Base-by-base conservation (phyloP, 1,140 invertebrate genomes). In the Diprion similis region DNA sequence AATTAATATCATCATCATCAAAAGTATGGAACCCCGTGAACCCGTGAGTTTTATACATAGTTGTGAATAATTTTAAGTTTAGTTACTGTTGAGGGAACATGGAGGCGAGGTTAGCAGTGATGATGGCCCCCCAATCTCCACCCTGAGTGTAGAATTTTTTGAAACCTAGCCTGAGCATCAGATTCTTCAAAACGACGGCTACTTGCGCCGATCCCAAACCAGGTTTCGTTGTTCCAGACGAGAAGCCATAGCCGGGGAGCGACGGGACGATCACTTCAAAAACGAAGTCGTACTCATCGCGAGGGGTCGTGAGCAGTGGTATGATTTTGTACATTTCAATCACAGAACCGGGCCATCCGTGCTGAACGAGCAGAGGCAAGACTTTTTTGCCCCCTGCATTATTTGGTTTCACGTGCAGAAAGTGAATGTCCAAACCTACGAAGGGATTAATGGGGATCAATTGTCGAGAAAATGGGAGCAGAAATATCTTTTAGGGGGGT, bases 271-370 rank as follows among this genome's bases (percentile, higher is more conserved):
- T 90, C 1, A 97, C 87, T 85, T 97, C 95, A 78, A 96, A 94
- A 1, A 92, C 93, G 78, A 94, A 92, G 76, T 93, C 88, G 65
- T 89, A 86, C 10, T 89, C 89, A 46, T 88, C 83, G 68, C 87
- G 85, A 7, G 91, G 87, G 1, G 89, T 90, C 0, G 90, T 94
- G 1, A 96, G 85, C 7, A 93, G 71, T 0, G 94, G 94, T 68
- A 95, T 88, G 86, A 91, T 76, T 85, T 95, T 92, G 73, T 94
- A 93, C 84, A 96, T 97, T 85, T 97, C 95, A 15, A 92, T 86
- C 9, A 96, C 89, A 1, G 94, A 95, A 8, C 96, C 95, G 1
- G 96, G 96, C 96, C 96, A 98, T 18, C 96, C 96, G 81, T 97
- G 95, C 18, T 95, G 81, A 8, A 97, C 72, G 0, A 97, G 81